Percentiles rank a stretch among this genome's conserved stretches.
phyloP scores from a whole-genome alignment of 2,888 invertebrate genomes.

The Dinocampus coccinellae region DNA sequence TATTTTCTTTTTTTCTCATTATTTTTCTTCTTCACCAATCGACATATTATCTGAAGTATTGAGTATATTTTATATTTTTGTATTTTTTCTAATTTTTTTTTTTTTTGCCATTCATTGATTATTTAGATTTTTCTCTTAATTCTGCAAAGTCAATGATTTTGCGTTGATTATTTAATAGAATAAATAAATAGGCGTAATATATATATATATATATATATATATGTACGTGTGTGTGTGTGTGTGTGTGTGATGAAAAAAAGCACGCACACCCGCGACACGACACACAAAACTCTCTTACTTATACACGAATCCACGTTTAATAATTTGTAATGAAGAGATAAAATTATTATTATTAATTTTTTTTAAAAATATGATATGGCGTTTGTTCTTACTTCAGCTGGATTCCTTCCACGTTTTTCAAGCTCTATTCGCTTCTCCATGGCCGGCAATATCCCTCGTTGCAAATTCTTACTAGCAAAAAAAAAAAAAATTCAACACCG shows the following conservation, averaged over 20 bases:
- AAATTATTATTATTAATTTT: conserved; percentile 5
- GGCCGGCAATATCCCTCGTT: conserved; percentile 54
- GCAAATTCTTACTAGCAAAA: conserved; percentile 38
- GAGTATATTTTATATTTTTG: too few relatives aligned
- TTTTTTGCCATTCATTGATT: too few relatives aligned
- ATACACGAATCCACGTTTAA: not conserved
- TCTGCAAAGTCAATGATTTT: too few relatives aligned
- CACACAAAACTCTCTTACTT: not conserved
- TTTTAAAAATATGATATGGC: not conserved
- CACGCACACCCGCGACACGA: conserved; percentile 2
- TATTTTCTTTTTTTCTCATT: too few relatives aligned
- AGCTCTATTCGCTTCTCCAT: conserved; percentile 97
- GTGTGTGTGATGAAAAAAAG: not conserved
- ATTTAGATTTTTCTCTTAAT: too few relatives aligned
- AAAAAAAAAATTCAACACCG: conserved; percentile 12
- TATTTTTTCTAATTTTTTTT: too few relatives aligned
- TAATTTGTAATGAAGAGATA: not conserved
- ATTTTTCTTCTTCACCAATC: too few relatives aligned
- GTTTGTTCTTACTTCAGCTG: conserved; percentile 84
- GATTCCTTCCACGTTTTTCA: conserved; percentile 92
- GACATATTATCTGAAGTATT: too few relatives aligned
- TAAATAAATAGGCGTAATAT: too few relatives aligned
- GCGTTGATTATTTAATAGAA: too few relatives aligned
- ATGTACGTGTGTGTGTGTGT: too few relatives aligned
- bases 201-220: too few relatives aligned